Conservation (phyloP, 2,888 invertebrate genomes). For the Creontiades dilutus region DNA sequence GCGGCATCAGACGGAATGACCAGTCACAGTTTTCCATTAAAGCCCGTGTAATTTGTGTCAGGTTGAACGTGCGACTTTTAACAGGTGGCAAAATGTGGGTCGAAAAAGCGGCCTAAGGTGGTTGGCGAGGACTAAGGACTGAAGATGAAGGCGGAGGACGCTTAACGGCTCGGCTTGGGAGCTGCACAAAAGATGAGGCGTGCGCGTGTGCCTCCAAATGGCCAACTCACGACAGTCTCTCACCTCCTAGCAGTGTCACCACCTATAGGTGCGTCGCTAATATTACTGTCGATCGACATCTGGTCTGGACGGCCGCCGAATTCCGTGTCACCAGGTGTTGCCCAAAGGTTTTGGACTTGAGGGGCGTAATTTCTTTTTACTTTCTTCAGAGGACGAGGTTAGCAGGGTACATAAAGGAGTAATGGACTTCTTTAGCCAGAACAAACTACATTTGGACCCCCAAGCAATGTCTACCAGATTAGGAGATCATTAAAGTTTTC, state of each 20-base stretch:
- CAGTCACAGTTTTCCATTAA: slow-evolving; percentile 66
- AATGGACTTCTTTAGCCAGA: too few species aligned
- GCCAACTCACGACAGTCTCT: slow-evolving; percentile 39
- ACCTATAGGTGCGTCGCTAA: slow-evolving; percentile 5
- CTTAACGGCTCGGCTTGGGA: slow-evolving; percentile 42
- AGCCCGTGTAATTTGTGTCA: slow-evolving; percentile 61
- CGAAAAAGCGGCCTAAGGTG: slow-evolving; percentile 45
- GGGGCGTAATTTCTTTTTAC: background rate
- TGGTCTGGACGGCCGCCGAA: background rate
- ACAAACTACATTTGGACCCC: too few species aligned
- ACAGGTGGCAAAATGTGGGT: slow-evolving; percentile 67
- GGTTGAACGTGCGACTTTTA: slow-evolving; percentile 60
- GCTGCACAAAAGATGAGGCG: slow-evolving; percentile 12
- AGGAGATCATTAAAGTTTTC: too few species aligned
- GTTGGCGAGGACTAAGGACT: background rate
- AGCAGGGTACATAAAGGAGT: background rate
- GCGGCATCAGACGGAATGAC: slow-evolving; percentile 20
- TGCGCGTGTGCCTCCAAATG: slow-evolving; percentile 34
- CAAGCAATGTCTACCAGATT: too few species aligned
- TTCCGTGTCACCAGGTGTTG: background rate
- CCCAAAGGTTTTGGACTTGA: slow-evolving; percentile 4
- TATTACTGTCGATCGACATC: background rate
- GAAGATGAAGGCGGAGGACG: slow-evolving; percentile 13
- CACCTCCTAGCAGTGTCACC: slow-evolving; percentile 5
- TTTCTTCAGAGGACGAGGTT: background rate